Conservation (phyloP, 2,888 invertebrate species). For the Latrodectus hesperus region DNA sequence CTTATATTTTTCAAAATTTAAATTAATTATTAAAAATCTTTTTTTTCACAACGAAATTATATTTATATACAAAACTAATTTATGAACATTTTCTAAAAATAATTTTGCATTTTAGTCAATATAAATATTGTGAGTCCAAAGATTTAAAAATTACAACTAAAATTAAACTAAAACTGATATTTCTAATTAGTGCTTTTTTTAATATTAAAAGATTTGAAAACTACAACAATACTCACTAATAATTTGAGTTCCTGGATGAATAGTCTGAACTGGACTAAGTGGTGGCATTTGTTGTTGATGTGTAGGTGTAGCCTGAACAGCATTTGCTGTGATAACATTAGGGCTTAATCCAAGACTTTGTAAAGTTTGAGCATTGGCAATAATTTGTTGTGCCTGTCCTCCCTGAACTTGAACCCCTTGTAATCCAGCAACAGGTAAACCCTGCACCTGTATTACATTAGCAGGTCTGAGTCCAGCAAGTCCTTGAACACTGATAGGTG, state of each 20-base stretch:
- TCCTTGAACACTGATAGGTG: conserved; percentile 69
- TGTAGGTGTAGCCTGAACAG: conserved; percentile 76
- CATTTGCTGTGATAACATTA: conserved; percentile 83
- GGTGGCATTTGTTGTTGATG: conserved; percentile 74
- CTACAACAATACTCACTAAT: conserved; percentile 54
- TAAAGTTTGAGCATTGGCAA: conserved; percentile 68
- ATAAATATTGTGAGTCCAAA: too few relatives aligned
- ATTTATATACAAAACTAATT: too few relatives aligned
- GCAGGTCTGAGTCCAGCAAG: conserved; percentile 70
- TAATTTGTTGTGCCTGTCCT: conserved; percentile 70
- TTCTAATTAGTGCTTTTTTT: not conserved
- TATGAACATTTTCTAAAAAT: too few relatives aligned
- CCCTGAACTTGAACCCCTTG: conserved; percentile 71
- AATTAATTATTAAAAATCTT: too few relatives aligned
- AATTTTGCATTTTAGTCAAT: too few relatives aligned
- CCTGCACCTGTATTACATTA: conserved; percentile 71
- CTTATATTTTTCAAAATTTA: too few relatives aligned
- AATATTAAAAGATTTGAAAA: not conserved
- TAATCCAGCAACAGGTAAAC: conserved; percentile 68
- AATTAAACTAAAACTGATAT: not conserved
- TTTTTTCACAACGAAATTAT: too few relatives aligned
- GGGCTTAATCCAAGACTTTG: conserved; percentile 69
- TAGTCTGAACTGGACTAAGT: conserved; percentile 71
- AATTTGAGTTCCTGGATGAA: conserved; percentile 70
- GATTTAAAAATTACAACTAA: too few relatives aligned